These are phyloP conservation scores for Saxidomus purpurata DNA, from an alignment of 1,140 invertebrate genomes.

Conservation along the genomic window DNA sequence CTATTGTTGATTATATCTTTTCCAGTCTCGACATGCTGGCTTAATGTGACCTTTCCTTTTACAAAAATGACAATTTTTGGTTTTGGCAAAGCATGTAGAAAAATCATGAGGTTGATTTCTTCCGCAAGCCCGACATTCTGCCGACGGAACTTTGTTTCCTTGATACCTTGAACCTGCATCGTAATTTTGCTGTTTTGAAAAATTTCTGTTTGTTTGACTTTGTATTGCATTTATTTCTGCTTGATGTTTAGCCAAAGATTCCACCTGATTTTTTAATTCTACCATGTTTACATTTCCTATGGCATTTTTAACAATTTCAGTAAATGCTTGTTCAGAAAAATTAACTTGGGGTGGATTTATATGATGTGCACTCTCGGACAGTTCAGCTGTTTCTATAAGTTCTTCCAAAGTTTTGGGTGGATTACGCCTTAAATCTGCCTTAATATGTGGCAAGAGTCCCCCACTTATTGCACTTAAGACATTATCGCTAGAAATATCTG, in stretches of 20 bases:
- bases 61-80: background rate
- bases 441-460: slow-evolving; percentile 31
- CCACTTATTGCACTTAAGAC: slow-evolving; percentile 44
- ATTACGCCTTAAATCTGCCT: slow-evolving; percentile 34
- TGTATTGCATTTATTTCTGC: background rate
- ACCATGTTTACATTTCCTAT: slow-evolving; percentile 25
- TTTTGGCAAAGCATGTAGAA: background rate
- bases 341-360: slow-evolving; percentile 26
- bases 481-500: slow-evolving; percentile 34
- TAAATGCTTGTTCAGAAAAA: background rate
- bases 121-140: background rate
- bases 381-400: slow-evolving; percentile 48
- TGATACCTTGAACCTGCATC: background rate
- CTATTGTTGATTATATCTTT: background rate
- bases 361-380: slow-evolving; percentile 40
- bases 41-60: background rate
- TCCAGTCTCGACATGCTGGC: background rate
- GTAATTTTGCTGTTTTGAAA: background rate
- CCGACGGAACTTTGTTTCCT: background rate
- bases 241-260: background rate
- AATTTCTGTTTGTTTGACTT: background rate
- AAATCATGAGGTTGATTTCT: background rate
- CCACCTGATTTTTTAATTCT: background rate
- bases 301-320: slow-evolving; percentile 23
- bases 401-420: slow-evolving; percentile 29